phyloP scores from a whole-genome alignment of 2,888 invertebrate genomes.

The Drosophila histrio region DNA sequence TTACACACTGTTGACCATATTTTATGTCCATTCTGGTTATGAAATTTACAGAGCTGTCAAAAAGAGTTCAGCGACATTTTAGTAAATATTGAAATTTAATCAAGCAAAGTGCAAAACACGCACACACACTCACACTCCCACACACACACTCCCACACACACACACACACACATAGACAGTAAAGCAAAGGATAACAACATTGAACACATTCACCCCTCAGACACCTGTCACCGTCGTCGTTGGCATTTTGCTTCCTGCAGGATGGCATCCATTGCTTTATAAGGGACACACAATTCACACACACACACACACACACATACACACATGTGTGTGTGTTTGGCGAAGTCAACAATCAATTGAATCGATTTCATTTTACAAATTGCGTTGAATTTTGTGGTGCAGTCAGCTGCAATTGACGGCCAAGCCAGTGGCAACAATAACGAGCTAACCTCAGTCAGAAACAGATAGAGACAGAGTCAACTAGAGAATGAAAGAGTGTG shows the following conservation, averaged over 20 bases:
- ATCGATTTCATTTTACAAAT: slow-evolving; percentile 80
- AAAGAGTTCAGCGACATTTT: slow-evolving; percentile 81
- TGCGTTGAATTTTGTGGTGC: slow-evolving; percentile 80
- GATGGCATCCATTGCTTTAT: slow-evolving; percentile 54
- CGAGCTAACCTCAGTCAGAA: slow-evolving; percentile 51
- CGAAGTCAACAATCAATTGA: slow-evolving; percentile 79
- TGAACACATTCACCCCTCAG: slow-evolving; percentile 52
- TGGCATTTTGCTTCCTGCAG: slow-evolving; percentile 57
- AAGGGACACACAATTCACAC: slow-evolving; percentile 44
- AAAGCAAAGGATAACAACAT: slow-evolving; percentile 63
- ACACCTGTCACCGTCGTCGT: slow-evolving; percentile 69
- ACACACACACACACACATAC: slow-evolving; percentile 5
- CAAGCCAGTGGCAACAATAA: slow-evolving; percentile 71
- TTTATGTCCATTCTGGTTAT: slow-evolving; percentile 78
- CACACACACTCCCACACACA: slow-evolving; percentile 8
- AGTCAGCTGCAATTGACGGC: slow-evolving; percentile 79
- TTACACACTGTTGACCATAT: slow-evolving; percentile 78
- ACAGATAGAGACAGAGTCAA: background rate
- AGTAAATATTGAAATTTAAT: slow-evolving; percentile 81
- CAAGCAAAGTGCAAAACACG: slow-evolving; percentile 77
- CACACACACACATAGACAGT: background rate
- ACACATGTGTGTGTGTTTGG: slow-evolving; percentile 52
- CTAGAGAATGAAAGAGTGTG: background rate
- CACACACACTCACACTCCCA: slow-evolving; percentile 35
- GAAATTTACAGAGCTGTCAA: slow-evolving; percentile 80